Percentiles rank a stretch among this genome's conserved stretches.
phyloP scores from a whole-genome alignment of 2,888 invertebrate species.

The Operophtera brumata region DNA sequence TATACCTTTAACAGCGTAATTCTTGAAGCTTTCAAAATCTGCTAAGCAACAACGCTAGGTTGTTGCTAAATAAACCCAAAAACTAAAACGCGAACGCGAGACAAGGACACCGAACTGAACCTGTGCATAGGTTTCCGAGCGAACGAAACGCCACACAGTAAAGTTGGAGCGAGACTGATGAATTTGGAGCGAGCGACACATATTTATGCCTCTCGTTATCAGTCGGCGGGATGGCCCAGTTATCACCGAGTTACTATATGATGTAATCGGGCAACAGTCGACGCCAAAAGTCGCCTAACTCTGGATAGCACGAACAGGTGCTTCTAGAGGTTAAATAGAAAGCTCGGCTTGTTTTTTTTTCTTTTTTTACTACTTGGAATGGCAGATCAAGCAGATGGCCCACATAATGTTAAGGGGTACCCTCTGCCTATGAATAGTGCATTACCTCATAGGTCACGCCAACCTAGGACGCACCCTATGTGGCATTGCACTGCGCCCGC shows the following conservation, averaged over 20 bases:
- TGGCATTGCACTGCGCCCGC: too few relatives aligned
- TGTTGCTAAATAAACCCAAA: constrained; percentile 67
- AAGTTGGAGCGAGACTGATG: constrained; percentile 57
- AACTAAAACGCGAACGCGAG: constrained; percentile 36
- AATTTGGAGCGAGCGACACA: constrained; percentile 33
- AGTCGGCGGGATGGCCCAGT: constrained; percentile 48
- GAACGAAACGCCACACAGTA: constrained; percentile 12
- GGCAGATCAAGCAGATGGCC: too few relatives aligned
- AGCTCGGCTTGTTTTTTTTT: too few relatives aligned
- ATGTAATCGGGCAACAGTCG: constrained; percentile 38
- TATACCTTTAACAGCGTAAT: constrained; percentile 81
- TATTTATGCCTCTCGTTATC: constrained; percentile 67
- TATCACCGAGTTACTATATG: constrained; percentile 46
- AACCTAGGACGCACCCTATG: too few relatives aligned
- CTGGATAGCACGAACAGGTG: neutral
- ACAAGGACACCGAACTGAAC: constrained; percentile 29
- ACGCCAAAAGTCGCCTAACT: constrained; percentile 11
- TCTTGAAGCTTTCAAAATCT: constrained; percentile 81
- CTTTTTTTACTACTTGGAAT: too few relatives aligned
- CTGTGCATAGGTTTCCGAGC: constrained; percentile 14
- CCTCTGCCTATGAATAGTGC: too few relatives aligned
- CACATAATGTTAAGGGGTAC: too few relatives aligned
- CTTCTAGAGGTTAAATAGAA: too few relatives aligned
- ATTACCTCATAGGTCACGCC: too few relatives aligned
- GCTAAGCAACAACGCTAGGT: constrained; percentile 77